Evolutionary conservation across 2,113 vertebrate species (phyloP).

Genomic region (Nematolebias whitei): DNA sequence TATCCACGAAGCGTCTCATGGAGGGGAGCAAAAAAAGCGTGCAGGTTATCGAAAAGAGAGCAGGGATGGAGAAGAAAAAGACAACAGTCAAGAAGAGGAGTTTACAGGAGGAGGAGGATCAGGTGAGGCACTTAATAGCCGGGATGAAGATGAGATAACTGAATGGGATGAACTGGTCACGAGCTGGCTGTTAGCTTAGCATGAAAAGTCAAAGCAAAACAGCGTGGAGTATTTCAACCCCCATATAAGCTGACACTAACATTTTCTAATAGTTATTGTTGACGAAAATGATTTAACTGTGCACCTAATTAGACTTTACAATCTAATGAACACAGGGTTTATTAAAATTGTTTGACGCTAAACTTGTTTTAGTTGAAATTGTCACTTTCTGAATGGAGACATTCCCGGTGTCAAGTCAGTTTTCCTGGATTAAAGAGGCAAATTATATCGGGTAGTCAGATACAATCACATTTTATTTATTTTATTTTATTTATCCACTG

Average conservation of each 20-base stretch:
- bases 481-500: neutral
- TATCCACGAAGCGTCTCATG: too few relatives aligned
- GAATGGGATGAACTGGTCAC: neutral
- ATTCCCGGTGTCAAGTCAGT: neutral
- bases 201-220: conserved; percentile 1
- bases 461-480: neutral
- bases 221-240: neutral
- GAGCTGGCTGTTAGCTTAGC: conserved; percentile 27
- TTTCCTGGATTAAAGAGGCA: neutral
- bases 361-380: neutral
- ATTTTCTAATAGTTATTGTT: neutral
- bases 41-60: neutral
- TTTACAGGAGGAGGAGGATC: conserved; percentile 29
- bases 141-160: neutral
- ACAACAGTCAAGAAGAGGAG: conserved; percentile 58
- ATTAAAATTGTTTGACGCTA: fast-evolving
- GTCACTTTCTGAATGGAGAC: neutral
- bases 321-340: fast-evolving
- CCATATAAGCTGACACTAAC: neutral
- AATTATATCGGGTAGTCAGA: neutral
- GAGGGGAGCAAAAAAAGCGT: conserved; percentile 26
- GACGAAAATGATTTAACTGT: neutral
- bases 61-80: conserved; percentile 48
- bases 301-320: too few relatives aligned
- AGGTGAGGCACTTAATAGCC: conserved; percentile 28